A percentile compares a stretch with the other conserved stretches of the same genome.
phyloP scores from a whole-genome alignment of 1,140 invertebrate species.

The Anastatus disparis region DNA sequence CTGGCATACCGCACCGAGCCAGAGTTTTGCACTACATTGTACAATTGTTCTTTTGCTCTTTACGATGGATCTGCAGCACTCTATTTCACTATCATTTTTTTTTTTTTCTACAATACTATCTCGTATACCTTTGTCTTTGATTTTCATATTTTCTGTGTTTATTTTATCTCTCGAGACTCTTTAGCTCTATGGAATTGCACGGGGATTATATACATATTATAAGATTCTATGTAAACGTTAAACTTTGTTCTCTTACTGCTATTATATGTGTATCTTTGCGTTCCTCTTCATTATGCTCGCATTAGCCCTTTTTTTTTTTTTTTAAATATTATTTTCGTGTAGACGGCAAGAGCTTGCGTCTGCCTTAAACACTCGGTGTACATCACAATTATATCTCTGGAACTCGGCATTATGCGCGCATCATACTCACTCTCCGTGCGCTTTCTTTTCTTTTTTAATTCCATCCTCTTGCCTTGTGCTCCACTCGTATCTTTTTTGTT shows the following conservation, averaged over 20 bases:
- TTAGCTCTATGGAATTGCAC: neutral
- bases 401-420: neutral
- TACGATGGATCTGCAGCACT: too few relatives aligned
- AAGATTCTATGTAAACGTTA: too few relatives aligned
- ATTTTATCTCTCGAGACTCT: neutral
- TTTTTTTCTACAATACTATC: too few relatives aligned
- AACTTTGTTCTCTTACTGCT: neutral
- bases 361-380: neutral
- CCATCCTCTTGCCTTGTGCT: too few relatives aligned
- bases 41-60: too few relatives aligned
- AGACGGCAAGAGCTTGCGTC: too few relatives aligned
- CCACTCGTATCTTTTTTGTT: too few relatives aligned
- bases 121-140: constrained; percentile 1
- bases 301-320: too few relatives aligned
- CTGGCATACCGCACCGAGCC: too few relatives aligned
- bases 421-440: neutral
- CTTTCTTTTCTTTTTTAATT: neutral
- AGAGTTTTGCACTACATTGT: too few relatives aligned
- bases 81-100: too few relatives aligned
- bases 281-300: neutral
- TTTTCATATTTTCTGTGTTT: neutral
- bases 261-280: neutral
- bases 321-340: too few relatives aligned
- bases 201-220: neutral
- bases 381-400: constrained; percentile 14